Base-by-base conservation (phyloP, 2,888 invertebrate species). In the Selenia dentaria region DNA sequence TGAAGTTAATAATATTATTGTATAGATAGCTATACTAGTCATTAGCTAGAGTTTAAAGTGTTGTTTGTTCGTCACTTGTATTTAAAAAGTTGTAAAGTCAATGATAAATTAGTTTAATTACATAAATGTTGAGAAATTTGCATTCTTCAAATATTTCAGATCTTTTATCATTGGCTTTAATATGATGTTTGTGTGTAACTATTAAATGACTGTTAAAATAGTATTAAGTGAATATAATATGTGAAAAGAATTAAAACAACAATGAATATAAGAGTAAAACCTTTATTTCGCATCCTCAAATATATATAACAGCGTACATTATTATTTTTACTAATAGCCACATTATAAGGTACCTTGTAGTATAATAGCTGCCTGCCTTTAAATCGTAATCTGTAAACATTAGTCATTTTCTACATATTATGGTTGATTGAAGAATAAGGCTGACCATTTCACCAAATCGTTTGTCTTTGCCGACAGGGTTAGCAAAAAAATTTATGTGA, bases 11-110 rank as follows among this genome's bases (percentile, higher is more conserved):
- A 64, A 67, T 63, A 69, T 63, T 72, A 75, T 70, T 86, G 76
- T 83, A 81, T 83, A 87, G 81, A 81, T 83, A 86, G 80, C 70
- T 77, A 74, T 74, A 83, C 89, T 90, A 90, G 89, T 90, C 89
- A 90, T 86, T 88, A 84, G 75, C 59, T 87, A 87, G 79, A 74
- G 73, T 68, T 76, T 68, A 70, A 74, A 73, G 66, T 74, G 71
- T 79, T 79, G n/a, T n/a, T n/a, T n/a, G n/a, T n/a, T n/a, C n/a
- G n/a, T n/a, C n/a, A n/a, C n/a, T n/a, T n/a, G 64, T 65, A 74
- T 18, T 34, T 34, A 14, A 36, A 28, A 51, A 38, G 43, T 46
- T 34, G 28, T 57, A 37, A 16, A 27, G 35, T 9, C 31, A 40
- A 25, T 40, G 29, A 37, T 37, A 4, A 32, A 14, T 11, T 16